Base-by-base conservation (phyloP, 2,113 vertebrate species). In the Tricholaema leucomelas region DNA sequence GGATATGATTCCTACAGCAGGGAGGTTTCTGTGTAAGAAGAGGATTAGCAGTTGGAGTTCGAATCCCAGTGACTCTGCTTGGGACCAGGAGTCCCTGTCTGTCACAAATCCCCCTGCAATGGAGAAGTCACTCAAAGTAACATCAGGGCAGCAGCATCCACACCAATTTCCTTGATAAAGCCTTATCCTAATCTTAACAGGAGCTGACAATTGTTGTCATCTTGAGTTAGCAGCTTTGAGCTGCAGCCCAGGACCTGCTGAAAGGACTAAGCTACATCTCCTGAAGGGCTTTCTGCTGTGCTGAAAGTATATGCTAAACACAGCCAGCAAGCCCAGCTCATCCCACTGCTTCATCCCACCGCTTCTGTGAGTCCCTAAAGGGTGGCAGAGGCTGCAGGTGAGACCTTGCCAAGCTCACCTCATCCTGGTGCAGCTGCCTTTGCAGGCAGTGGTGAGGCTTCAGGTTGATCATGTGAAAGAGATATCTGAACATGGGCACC, bases 121-220 rank as follows among this genome's bases (percentile, higher is more conserved):
- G 59, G 77, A 83, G 75, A 60, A n/a, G 9, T 85, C 88, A 80
- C 84, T 91, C 80, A 76, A 93, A 93, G 85, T 42, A 92, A 67
- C 60, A 38, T 82, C 35, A 24, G 52, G 75, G 54, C 81, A 66
- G 92, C 20, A 35, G 36, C 81, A 76, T 21, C 92, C 66, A 80
- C 90, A 81, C 12, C 77, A 31, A 67, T 89, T 87, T 87, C 40
- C 78, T 87, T 89, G 93, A 94, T 89, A 80, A 89, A 85, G 67
- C 72, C 72, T 85, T 76, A 17, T 40, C 64, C 21, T 60, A 5
- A 66, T 85, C 81, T 14, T 94, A 92, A 96, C 40, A n/a, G 79
- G 71, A 94, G 75, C 46, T 89, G 96, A 93, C 96, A 94, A 9
- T 35, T 6, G 84, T 64, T 95, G 94, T 91, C 96, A 89, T n/a